These are phyloP conservation scores for Watsonalla binaria DNA, from an alignment of 2,888 invertebrate species.

Conservation along the genomic window DNA sequence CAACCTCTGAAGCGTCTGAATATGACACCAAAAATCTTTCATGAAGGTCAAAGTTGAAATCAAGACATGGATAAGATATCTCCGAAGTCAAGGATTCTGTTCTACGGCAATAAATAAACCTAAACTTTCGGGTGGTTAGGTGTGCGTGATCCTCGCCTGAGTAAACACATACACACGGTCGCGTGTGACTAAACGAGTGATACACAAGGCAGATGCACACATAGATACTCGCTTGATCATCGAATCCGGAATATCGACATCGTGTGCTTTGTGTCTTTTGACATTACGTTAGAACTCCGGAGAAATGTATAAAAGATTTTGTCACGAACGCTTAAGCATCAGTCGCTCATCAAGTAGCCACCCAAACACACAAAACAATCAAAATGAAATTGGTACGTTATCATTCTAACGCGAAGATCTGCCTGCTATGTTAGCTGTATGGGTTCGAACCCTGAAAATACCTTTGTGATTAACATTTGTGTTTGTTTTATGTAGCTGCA, in stretches of 20 bases:
- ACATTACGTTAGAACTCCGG: conserved; percentile 58
- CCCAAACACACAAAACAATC: conserved; percentile 43
- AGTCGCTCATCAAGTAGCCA: conserved; percentile 59
- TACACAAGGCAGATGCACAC: conserved; percentile 20
- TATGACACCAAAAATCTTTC: too few species aligned
- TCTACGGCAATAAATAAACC: too few species aligned
- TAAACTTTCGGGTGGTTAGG: too few species aligned
- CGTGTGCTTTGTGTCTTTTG: conserved; percentile 54
- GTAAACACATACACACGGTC: conserved; percentile 18
- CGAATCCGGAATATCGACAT: conserved; percentile 61
- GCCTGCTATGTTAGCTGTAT: too few species aligned
- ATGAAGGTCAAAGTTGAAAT: too few species aligned
- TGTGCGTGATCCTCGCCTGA: conserved; percentile 6
- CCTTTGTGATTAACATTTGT: too few species aligned
- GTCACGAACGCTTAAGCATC: conserved; percentile 45
- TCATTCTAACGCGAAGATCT: too few species aligned
- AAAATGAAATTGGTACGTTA: conserved; percentile 70
- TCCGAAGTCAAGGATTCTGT: too few species aligned
- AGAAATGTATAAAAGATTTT: conserved; percentile 72
- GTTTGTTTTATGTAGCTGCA: too few species aligned
- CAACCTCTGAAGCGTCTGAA: too few species aligned
- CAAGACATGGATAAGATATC: too few species aligned
- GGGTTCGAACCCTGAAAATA: too few species aligned
- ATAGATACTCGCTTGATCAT: conserved; percentile 26
- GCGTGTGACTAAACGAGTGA: conserved; percentile 17